Evolutionary conservation across 2,113 vertebrate species (phyloP), one percentile per base, ranked within the genome.

Genomic region (Cinclus cinclus): DNA sequence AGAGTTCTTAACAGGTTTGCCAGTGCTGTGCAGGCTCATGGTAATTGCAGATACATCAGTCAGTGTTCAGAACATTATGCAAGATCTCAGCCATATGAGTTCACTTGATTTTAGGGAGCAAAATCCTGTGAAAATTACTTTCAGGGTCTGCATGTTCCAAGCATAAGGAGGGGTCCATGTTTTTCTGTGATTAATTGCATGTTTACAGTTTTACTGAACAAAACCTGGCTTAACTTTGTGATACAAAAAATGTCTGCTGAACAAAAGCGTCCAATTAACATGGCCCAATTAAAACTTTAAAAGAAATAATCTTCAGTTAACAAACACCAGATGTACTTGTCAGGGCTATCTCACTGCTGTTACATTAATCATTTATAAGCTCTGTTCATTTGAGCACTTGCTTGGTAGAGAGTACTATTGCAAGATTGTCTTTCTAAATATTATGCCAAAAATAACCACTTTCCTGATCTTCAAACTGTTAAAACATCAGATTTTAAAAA

Each of bases 261-360:
- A 92, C 63, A 90, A 94, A 90, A 93, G 67, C 19, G 3, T 81
- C 82, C 79, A 94, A 95, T 95, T 95, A 95, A 90, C 86, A 70
- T 47, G 59, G 75, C 59, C 90, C 85, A 94, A 95, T 95, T 97
- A 95, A 92, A 95, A 93, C 92, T 93, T 87, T 90, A 80, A 77
- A 94, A 88, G 78, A 84, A 91, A 86, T 90, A 90, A 95, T 91
- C 90, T 90, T 93, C 75, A 77, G 71, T 93, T 95, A 92, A 90
- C 90, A 94, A 96, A 96, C 87, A 95, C 75, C 94, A 97, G 85
- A 94, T 95, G 93, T 85, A 91, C 76, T 95, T 91, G 75, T 93
- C 82, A 86, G 82, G 75, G 85, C 90, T 96, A 93, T 95, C 83
- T 96, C 79, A 65, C 71, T 96, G 70, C 82, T 92, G 64, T 84